Evolutionary conservation across 2,888 invertebrate genomes (phyloP), one percentile per base, ranked within the genome.

Genomic region (Drosophila prostipennis): DNA sequence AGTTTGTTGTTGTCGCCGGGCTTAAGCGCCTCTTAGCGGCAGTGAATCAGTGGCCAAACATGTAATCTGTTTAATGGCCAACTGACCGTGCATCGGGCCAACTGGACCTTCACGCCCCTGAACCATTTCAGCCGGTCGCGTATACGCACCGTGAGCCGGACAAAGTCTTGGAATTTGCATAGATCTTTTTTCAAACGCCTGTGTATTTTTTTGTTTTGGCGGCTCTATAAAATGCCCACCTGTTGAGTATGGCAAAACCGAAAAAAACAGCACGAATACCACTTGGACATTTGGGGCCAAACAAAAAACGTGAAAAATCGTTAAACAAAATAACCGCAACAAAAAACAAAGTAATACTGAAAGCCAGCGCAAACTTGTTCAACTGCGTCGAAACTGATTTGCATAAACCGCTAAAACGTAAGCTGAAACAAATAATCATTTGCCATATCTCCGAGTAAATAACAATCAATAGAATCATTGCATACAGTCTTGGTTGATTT

Each of bases 11-110:
- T 59, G 46, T 59, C 54, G 39, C 49, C 73, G 68, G 51, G 78
- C 76, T 89, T 89, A 80, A 87, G 80, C 87, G 87, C 87, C 86
- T 89, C 82, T 82, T 79, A 84, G 84, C 74, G 79, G 78, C 76
- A 74, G 77, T 87, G 79, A 79, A 76, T 80, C 78, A 79, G 89
- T 80, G 77, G 76, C 74, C 68, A 74, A 73, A 67, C 82, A 72
- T 87, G 87, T 87, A 89, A 89, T 89, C 90, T 84, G 82, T 74
- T 88, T 90, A 90, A 90, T 90, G 82, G 89, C 78, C 75, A 46
- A 65, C 55, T 76, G 68, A 51, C 53, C 65, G 42, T 53, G 68
- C 68, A 53, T 11, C 46, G 32, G 46, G 19, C 48, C 45, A 54
- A 56, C 51, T 65, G 16, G 8, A 10, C 13, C 67, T 34, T 14